These are phyloP conservation scores for Ethmia dodecea DNA, from an alignment of 2,888 invertebrate genomes.

Conservation along the genomic window DNA sequence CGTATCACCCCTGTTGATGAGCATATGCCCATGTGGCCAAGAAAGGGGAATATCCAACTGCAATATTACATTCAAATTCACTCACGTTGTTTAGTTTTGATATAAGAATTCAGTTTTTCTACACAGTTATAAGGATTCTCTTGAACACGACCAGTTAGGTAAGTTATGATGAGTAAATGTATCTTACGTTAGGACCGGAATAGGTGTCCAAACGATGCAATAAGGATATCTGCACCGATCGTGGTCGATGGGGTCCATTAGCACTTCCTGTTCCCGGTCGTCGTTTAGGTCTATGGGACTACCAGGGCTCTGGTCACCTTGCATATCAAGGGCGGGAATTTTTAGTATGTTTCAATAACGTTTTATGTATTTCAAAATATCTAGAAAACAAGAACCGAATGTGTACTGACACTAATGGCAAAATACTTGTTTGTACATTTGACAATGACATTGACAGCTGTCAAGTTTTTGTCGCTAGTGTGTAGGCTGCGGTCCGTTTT, in stretches of 20 bases:
- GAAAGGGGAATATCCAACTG: slow-evolving; percentile 96
- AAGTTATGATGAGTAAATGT: background rate
- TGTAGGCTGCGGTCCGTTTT: too few species aligned
- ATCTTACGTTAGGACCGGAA: slow-evolving; percentile 90
- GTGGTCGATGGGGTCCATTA: slow-evolving; percentile 76
- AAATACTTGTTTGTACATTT: background rate
- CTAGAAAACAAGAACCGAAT: too few species aligned
- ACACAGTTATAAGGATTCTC: too few species aligned
- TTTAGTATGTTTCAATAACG: too few species aligned
- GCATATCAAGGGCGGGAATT: too few species aligned
- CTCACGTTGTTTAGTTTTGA: background rate
- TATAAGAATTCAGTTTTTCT: background rate
- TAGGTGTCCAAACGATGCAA: slow-evolving; percentile 98
- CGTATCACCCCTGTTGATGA: slow-evolving; percentile 93
- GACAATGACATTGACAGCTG: background rate
- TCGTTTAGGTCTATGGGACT: slow-evolving; percentile 44
- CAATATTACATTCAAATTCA: slow-evolving; percentile 19
- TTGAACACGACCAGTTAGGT: too few species aligned
- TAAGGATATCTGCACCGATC: slow-evolving; percentile 86
- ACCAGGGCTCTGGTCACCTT: slow-evolving; percentile 46
- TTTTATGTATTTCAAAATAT: too few species aligned
- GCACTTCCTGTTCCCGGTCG: slow-evolving; percentile 51
- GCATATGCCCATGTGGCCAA: slow-evolving; percentile 99
- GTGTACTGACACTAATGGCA: too few species aligned
- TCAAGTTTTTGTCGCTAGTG: too few species aligned